phyloP scores from a whole-genome alignment of 2,797 vertebrate species.

The Chrosomus eos region DNA sequence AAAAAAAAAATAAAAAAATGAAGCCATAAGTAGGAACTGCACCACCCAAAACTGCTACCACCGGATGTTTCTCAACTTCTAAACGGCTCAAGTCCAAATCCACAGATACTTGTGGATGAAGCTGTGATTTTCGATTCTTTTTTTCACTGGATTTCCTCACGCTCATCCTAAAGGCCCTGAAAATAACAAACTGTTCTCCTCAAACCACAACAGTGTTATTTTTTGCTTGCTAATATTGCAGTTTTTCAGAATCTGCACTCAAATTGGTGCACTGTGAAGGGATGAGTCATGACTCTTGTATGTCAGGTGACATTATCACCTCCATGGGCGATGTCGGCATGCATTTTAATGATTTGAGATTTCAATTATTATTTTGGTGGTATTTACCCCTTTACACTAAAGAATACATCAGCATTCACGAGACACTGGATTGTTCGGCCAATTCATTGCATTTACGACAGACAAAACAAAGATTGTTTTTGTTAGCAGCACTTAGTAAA shows the following conservation, averaged over 20 bases:
- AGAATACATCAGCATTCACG: slow-evolving; percentile 45
- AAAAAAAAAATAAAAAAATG: not conserved
- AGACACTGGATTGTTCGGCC: slow-evolving; percentile 71
- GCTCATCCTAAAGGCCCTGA: slow-evolving; percentile 20
- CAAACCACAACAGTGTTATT: slow-evolving; percentile 33
- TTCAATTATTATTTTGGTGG: slow-evolving; percentile 51
- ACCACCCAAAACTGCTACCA: slow-evolving; percentile 26
- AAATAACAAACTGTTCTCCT: slow-evolving; percentile 25
- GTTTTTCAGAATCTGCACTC: slow-evolving; percentile 20
- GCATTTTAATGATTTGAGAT: not conserved
- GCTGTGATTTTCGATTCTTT: slow-evolving; percentile 16
- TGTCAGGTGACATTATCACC: slow-evolving; percentile 65
- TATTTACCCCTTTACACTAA: slow-evolving; percentile 58
- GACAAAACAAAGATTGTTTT: slow-evolving; percentile 49
- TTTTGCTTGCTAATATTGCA: slow-evolving; percentile 10
- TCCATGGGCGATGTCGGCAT: slow-evolving; percentile 59
- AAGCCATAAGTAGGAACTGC: slow-evolving; percentile 57
- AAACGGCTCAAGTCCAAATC: slow-evolving; percentile 3
- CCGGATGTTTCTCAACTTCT: slow-evolving; percentile 2
- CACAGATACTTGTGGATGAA: slow-evolving; percentile 41
- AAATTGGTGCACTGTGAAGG: slow-evolving; percentile 12
- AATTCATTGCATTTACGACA: slow-evolving; percentile 58
- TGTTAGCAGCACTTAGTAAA: slow-evolving; percentile 65
- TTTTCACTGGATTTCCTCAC: slow-evolving; percentile 53
- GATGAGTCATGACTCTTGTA: slow-evolving; percentile 18